Percentiles rank a stretch among this genome's conserved stretches.
Conservation (phyloP, 2,797 vertebrate genomes). For the Salmo trutta region DNA sequence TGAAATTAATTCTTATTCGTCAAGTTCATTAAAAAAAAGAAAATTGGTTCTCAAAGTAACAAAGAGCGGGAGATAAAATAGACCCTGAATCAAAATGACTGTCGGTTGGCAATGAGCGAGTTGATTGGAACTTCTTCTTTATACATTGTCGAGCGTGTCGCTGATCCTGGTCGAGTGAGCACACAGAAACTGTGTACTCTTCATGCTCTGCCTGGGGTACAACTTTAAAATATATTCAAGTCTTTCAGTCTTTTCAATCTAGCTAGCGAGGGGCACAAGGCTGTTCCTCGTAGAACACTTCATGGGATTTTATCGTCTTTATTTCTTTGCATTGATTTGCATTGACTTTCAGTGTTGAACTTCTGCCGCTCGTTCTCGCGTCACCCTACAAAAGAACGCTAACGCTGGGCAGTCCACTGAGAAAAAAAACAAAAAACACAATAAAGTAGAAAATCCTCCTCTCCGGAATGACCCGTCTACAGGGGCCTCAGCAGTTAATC, state of each 20-base stretch:
- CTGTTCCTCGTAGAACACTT: not conserved
- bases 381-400: constrained; percentile 49
- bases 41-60: constrained; percentile 40
- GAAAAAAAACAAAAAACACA: constrained; percentile 50
- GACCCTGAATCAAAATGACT: constrained; percentile 60
- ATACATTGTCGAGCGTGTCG: constrained; percentile 13
- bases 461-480: constrained; percentile 50
- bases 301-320: constrained; percentile 4
- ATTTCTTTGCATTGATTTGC: constrained; percentile 67
- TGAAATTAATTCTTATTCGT: constrained; percentile 34
- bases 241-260: constrained; percentile 1
- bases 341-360: constrained; percentile 85
- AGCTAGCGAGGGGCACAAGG: not conserved
- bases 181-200: constrained; percentile 45
- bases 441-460: constrained; percentile 47
- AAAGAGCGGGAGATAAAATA: constrained; percentile 37
- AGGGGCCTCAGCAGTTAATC: not conserved
- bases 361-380: constrained; percentile 61
- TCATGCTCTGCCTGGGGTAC: constrained; percentile 44
- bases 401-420: constrained; percentile 68
- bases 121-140: constrained; percentile 10
- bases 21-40: constrained; percentile 43
- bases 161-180: constrained; percentile 26
- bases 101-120: constrained; percentile 70
- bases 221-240: not conserved